A percentile compares a stretch with the other conserved stretches of the same genome.
phyloP scores from a whole-genome alignment of 92 coral and sea anemone species.

The Ricordea florida region DNA sequence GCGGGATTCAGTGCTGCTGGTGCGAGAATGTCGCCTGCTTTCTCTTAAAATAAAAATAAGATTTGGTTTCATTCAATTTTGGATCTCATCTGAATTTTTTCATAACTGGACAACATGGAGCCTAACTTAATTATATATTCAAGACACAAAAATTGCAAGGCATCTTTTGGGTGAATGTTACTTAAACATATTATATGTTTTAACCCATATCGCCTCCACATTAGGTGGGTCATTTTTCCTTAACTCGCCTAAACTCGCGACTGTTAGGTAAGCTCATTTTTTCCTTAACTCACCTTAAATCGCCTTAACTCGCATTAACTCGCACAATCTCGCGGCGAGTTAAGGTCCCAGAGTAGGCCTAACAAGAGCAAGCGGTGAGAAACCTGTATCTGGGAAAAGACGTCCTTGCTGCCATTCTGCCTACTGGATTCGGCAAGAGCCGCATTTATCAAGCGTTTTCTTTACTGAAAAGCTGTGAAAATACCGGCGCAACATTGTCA shows the following conservation, averaged over 20 bases:
- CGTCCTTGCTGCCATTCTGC: no score
- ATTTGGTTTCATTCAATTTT: slow-evolving; percentile 5
- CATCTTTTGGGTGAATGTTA: neutral
- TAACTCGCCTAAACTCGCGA: neutral
- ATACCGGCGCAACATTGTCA: no score
- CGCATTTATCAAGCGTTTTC: no score
- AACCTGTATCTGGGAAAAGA: no score
- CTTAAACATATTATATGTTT: slow-evolving; percentile 4
- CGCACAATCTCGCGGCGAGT: slow-evolving; percentile 3
- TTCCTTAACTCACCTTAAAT: neutral
- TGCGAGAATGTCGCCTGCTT: neutral
- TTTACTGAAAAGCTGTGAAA: no score
- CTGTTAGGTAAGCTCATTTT: no score
- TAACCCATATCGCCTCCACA: neutral
- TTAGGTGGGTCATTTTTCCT: neutral
- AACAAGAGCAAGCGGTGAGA: no score
- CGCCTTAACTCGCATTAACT: neutral
- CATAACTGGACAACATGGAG: neutral
- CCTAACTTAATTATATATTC: neutral
- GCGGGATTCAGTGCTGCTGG: slow-evolving; percentile 6
- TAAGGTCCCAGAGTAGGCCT: neutral
- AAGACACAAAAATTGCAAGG: slow-evolving; percentile 1
- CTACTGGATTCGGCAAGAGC: no score
- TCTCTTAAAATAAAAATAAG: neutral
- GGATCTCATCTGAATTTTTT: slow-evolving; percentile 3